Evolutionary conservation across 2,797 vertebrate genomes (phyloP).

Genomic region (Podarcis siculus): DNA sequence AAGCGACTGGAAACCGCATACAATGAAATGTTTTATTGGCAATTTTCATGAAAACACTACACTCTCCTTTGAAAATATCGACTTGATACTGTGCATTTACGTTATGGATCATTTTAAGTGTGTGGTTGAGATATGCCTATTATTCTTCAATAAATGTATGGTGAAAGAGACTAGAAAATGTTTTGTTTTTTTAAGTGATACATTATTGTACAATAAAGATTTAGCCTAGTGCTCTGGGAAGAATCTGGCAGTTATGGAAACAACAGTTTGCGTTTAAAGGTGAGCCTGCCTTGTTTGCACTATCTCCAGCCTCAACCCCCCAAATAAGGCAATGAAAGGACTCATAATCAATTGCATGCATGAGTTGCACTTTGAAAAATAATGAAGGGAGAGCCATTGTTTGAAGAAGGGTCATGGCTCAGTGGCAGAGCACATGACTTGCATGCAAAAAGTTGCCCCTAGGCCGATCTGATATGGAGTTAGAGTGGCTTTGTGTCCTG

Average conservation of each 20-base stretch:
- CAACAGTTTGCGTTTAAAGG: neutral
- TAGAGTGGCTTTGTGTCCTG: no score
- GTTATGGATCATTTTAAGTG: slow-evolving; percentile 11
- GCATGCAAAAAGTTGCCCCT: no score
- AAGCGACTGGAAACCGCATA: neutral
- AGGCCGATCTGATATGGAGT: no score
- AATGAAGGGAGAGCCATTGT: no score
- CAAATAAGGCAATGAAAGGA: no score
- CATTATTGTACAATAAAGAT: slow-evolving; percentile 1
- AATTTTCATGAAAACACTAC: neutral
- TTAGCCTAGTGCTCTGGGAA: slow-evolving; percentile 22
- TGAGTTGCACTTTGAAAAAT: no score
- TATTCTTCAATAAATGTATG: neutral
- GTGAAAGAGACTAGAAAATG: neutral
- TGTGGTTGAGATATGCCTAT: neutral
- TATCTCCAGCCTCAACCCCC: no score
- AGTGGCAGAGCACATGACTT: no score
- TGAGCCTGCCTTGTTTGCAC: no score
- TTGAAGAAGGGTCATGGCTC: no score
- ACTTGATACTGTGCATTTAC: neutral
- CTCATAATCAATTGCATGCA: no score
- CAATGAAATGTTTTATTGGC: neutral
- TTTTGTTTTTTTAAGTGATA: neutral
- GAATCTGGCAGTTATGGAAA: slow-evolving; percentile 23
- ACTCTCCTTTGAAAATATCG: neutral